phyloP scores from a whole-genome alignment of 2,797 vertebrate species.

The Sebastes baramenuke region DNA sequence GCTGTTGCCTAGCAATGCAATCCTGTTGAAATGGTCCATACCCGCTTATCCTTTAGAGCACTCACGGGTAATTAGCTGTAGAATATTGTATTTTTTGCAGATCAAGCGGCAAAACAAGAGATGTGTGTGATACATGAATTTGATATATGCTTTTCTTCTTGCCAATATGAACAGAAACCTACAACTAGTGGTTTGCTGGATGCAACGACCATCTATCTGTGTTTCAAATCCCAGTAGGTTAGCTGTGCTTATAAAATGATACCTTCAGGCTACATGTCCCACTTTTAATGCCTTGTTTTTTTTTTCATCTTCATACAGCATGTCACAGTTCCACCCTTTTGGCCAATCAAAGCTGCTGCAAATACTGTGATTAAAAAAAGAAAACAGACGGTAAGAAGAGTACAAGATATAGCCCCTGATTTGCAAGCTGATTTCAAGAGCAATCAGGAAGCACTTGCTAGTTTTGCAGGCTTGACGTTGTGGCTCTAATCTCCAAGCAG shows the following conservation, averaged over 20 bases:
- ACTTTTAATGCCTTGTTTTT: constrained; percentile 26
- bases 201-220: background rate
- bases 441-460: constrained; percentile 60
- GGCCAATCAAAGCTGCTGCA: constrained; percentile 34
- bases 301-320: constrained; percentile 8
- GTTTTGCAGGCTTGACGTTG: constrained; percentile 48
- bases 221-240: constrained; percentile 47
- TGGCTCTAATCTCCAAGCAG: constrained; percentile 62
- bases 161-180: constrained; percentile 4
- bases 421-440: constrained; percentile 65
- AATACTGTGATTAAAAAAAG: background rate
- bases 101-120: background rate
- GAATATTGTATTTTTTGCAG: background rate
- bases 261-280: constrained; percentile 35
- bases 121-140: background rate
- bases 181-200: background rate
- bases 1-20: background rate
- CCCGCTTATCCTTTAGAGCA: background rate
- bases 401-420: constrained; percentile 40
- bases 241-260: constrained; percentile 40
- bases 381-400: constrained; percentile 2
- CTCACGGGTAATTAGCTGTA: background rate
- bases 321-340: background rate
- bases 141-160: background rate
- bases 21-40: background rate